These are phyloP conservation scores for Ormyrus pomaceus DNA, from an alignment of 2,888 invertebrate species.

Conservation along the genomic window DNA sequence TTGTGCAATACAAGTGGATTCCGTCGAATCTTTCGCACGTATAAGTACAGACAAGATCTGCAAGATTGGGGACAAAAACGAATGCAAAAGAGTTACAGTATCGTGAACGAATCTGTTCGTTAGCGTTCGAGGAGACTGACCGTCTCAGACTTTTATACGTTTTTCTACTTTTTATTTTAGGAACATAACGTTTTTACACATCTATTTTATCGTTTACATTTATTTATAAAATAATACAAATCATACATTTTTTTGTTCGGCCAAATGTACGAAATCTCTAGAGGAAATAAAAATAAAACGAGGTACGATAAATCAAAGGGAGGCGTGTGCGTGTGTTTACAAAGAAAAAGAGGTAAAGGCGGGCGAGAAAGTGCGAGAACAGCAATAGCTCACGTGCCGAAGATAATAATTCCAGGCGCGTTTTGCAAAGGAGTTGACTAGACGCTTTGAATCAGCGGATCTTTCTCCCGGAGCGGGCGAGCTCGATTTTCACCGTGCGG, in stretches of 20 bases:
- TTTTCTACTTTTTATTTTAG: neutral
- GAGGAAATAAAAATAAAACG: too few species aligned
- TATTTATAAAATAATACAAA: too few species aligned
- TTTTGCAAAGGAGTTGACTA: conserved; percentile 7
- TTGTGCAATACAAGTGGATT: conserved; percentile 24
- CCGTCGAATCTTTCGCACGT: conserved; percentile 9
- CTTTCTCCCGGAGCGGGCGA: neutral
- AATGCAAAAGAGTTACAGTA: neutral
- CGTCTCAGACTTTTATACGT: neutral
- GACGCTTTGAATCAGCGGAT: neutral
- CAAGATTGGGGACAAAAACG: conserved; percentile 7
- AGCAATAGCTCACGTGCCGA: conserved; percentile 13
- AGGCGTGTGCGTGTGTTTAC: neutral
- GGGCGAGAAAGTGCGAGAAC: conserved; percentile 26
- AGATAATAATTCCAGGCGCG: conserved; percentile 35
- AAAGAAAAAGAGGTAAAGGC: neutral
- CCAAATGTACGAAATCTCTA: too few species aligned
- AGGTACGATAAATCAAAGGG: too few species aligned
- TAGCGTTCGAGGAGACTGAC: conserved; percentile 37
- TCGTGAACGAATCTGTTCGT: neutral
- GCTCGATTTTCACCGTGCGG: conserved; percentile 9
- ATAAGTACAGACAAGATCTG: neutral
- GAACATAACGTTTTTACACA: too few species aligned
- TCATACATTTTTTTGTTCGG: too few species aligned
- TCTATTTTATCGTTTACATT: too few species aligned